A percentile compares a stretch with the other conserved stretches of the same genome.
These are phyloP conservation scores for Sardina pilchardus DNA, from an alignment of 2,113 vertebrate genomes.

Conservation along the genomic window DNA sequence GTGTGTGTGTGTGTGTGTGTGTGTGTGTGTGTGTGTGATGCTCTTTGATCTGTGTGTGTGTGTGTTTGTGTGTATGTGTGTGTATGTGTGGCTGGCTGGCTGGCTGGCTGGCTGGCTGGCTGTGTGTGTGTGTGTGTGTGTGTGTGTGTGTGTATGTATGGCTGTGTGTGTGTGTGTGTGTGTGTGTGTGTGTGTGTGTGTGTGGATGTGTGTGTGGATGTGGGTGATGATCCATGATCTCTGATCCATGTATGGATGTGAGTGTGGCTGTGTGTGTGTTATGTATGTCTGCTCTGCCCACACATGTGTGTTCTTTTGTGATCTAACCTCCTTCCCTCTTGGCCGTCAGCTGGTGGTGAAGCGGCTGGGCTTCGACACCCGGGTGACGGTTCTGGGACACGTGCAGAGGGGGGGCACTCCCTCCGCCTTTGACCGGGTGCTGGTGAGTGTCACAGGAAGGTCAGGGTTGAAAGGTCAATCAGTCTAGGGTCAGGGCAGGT, in stretches of 20 bases:
- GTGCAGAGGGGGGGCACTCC: constrained; percentile 93
- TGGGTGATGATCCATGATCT: neutral
- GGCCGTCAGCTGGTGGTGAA: constrained; percentile 79
- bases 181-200: too few species aligned
- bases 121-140: neutral
- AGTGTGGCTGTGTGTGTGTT: neutral
- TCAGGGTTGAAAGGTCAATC: neutral
- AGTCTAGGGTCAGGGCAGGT: neutral
- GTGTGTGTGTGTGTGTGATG: neutral
- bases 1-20: neutral
- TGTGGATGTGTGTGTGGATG: neutral
- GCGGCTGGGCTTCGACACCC: constrained; percentile 88
- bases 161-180: neutral
- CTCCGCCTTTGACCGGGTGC: constrained; percentile 89
- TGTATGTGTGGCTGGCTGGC: constrained; percentile 29
- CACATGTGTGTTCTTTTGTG: neutral
- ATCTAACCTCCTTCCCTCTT: constrained; percentile 20
- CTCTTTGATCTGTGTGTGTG: too few species aligned
- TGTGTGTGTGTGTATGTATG: neutral
- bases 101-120: too few species aligned
- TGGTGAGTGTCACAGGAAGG: constrained; percentile 70
- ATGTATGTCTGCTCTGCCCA: neutral
- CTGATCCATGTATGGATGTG: neutral
- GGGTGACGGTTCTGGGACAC: constrained; percentile 90
- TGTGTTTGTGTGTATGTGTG: constrained; percentile 24